Evolutionary conservation across 2,113 vertebrate genomes (phyloP).

Genomic region (Lota lota): DNA sequence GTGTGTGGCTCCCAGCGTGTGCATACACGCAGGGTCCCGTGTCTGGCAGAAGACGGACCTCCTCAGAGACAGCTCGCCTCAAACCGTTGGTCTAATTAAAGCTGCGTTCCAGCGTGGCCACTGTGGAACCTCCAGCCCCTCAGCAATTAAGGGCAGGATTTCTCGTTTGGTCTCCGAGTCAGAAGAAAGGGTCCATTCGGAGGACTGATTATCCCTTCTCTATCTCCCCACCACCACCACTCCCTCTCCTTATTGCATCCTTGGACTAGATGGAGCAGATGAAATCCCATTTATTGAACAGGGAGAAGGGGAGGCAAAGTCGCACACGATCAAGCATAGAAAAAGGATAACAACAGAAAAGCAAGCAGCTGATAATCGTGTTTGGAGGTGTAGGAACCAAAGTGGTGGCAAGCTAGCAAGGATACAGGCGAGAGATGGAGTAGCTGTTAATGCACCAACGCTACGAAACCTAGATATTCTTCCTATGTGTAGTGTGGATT

Average conservation of each 20-base stretch:
- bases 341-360: no score
- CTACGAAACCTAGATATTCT: no score
- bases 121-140: conserved; percentile 59
- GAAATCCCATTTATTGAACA: conserved; percentile 42
- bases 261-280: conserved; percentile 54
- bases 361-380: no score
- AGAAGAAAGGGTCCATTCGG: conserved; percentile 46
- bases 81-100: conserved; percentile 69
- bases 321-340: conserved; percentile 30
- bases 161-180: conserved; percentile 40
- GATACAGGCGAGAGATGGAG: no score
- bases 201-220: conserved; percentile 44
- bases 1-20: no score
- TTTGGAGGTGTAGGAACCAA: no score
- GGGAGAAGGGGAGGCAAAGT: conserved; percentile 15
- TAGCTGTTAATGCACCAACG: no score
- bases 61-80: conserved; percentile 49
- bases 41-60: conserved; percentile 9
- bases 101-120: conserved; percentile 56
- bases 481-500: no score
- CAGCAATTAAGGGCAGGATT: conserved; percentile 69
- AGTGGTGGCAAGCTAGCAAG: no score
- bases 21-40: no score
- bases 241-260: conserved; percentile 56
- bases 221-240: background rate